phyloP scores from a whole-genome alignment of 2,888 invertebrate species.

The Alcis repandata region DNA sequence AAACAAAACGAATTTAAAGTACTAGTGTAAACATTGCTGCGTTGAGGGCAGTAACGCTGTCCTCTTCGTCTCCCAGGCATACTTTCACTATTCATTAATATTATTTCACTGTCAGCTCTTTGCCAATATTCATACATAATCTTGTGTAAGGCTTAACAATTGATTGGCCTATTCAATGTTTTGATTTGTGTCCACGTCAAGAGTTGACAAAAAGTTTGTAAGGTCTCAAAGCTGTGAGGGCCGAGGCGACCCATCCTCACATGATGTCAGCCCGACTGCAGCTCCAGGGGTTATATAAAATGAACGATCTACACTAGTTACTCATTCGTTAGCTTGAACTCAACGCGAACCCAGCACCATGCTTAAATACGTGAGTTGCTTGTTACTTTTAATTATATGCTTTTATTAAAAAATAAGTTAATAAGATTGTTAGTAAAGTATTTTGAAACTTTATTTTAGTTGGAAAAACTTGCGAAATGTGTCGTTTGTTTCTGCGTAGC shows the following conservation, averaged over 20 bases:
- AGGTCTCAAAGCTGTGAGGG: constrained; percentile 56
- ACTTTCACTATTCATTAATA: constrained; percentile 35
- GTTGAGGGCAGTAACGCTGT: not conserved
- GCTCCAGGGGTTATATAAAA: constrained; percentile 80
- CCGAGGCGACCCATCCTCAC: constrained; percentile 67
- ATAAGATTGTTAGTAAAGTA: not conserved
- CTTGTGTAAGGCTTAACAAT: constrained; percentile 40
- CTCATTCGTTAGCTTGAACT: constrained; percentile 85
- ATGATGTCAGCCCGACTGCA: constrained; percentile 81
- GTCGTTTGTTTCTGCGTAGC: constrained; percentile 50
- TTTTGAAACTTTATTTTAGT: constrained; percentile 4
- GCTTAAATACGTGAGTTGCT: constrained; percentile 83
- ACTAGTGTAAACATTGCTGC: too few relatives aligned
- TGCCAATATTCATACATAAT: constrained; percentile 25
- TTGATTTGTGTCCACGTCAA: constrained; percentile 53
- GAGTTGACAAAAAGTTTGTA: constrained; percentile 67
- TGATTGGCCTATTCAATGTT: constrained; percentile 48
- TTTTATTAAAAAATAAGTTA: constrained; percentile 42
- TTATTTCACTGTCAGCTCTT: constrained; percentile 25
- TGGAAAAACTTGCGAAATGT: constrained; percentile 57
- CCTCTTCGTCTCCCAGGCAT: constrained; percentile 3
- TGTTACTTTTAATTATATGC: constrained; percentile 42
- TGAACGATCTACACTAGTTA: constrained; percentile 76
- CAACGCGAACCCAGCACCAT: constrained; percentile 81
- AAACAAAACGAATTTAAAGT: not conserved